Percentiles rank a stretch among this genome's conserved stretches.
phyloP scores from a whole-genome alignment of 1,140 invertebrate genomes.

The Heliconius melpomene region DNA sequence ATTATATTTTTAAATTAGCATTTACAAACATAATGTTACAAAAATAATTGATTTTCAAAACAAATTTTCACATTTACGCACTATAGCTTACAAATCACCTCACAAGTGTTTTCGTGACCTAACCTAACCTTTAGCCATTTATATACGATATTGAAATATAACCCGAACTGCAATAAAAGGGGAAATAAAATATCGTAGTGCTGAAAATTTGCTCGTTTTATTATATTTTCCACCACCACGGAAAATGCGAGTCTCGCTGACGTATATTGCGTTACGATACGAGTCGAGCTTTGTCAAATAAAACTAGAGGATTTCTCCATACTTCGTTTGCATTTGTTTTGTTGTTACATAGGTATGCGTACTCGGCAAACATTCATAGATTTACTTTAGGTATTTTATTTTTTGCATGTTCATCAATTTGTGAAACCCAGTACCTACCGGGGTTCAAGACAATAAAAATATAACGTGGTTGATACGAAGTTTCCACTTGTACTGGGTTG shows the following conservation, averaged over 20 bases:
- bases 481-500: neutral
- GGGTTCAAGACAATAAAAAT: neutral
- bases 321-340: slow-evolving; percentile 18
- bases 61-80: neutral
- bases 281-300: slow-evolving; percentile 55
- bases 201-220: slow-evolving; percentile 49
- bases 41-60: neutral
- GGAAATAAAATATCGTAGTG: slow-evolving; percentile 44
- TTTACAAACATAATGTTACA: neutral
- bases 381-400: neutral
- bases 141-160: slow-evolving; percentile 23
- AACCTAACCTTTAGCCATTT: slow-evolving; percentile 11
- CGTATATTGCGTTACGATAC: slow-evolving; percentile 64
- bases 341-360: slow-evolving; percentile 13
- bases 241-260: slow-evolving; percentile 59
- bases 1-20: no score
- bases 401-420: neutral
- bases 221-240: slow-evolving; percentile 57
- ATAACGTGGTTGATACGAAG: neutral
- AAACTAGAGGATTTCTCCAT: slow-evolving; percentile 51
- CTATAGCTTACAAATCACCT: neutral
- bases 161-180: slow-evolving; percentile 22
- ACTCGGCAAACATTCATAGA: slow-evolving; percentile 1
- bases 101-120: slow-evolving; percentile 1
- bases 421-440: neutral